Conservation (phyloP, 2,113 vertebrate genomes). For the Lipophrys pholis region DNA sequence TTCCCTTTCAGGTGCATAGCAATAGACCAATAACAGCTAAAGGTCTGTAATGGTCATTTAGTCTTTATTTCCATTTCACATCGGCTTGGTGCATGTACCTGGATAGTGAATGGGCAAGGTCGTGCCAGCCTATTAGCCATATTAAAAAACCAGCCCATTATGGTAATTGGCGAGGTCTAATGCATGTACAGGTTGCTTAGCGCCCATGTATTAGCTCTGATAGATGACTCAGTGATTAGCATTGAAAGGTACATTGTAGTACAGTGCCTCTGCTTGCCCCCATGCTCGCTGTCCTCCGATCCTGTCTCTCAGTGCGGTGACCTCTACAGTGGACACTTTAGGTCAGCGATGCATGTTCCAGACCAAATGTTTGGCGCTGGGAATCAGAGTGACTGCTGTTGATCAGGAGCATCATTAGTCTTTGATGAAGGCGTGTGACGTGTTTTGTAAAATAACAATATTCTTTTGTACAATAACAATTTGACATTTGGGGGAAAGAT, state of each 20-base stretch:
- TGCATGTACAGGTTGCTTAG: constrained; percentile 84
- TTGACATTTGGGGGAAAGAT: constrained; percentile 1
- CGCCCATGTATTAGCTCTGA: constrained; percentile 84
- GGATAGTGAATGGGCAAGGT: constrained; percentile 84
- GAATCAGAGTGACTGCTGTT: constrained; percentile 33
- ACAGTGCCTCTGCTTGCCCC: constrained; percentile 54
- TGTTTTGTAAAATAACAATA: constrained; percentile 19
- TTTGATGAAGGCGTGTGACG: constrained; percentile 6
- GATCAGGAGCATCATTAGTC: constrained; percentile 46
- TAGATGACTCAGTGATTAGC: constrained; percentile 82
- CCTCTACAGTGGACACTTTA: constrained; percentile 65
- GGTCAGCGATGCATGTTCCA: constrained; percentile 57
- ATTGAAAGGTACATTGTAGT: constrained; percentile 74
- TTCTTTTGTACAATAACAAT: constrained; percentile 12
- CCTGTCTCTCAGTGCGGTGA: constrained; percentile 55
- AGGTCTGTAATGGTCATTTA: constrained; percentile 78
- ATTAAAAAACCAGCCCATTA: constrained; percentile 87
- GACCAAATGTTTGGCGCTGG: constrained; percentile 58
- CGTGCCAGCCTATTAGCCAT: constrained; percentile 85
- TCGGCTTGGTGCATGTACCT: constrained; percentile 74
- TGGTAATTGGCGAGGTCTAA: constrained; percentile 85
- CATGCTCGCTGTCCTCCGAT: constrained; percentile 45
- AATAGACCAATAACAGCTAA: constrained; percentile 65
- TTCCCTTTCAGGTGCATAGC: constrained; percentile 60
- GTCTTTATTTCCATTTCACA: constrained; percentile 80